A percentile compares a stretch with the other conserved stretches of the same genome.
These are phyloP conservation scores for Ceraclea dissimilis DNA, from an alignment of 2,888 invertebrate species.

Conservation along the genomic window DNA sequence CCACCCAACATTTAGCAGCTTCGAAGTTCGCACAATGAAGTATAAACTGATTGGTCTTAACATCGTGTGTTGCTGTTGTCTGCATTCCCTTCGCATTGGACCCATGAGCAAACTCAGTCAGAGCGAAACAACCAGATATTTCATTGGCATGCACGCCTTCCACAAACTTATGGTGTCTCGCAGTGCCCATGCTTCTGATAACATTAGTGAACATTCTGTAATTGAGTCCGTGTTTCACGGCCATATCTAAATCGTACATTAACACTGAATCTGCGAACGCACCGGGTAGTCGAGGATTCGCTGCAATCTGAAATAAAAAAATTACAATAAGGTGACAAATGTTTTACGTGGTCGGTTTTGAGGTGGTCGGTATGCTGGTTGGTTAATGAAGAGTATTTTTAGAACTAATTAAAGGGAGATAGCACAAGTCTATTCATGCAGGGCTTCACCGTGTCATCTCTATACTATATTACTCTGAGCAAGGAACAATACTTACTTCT, in stretches of 20 bases:
- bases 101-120: slow-evolving; percentile 88
- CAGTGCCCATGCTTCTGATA: slow-evolving; percentile 56
- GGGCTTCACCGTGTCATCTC: neutral
- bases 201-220: slow-evolving; percentile 60
- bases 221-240: slow-evolving; percentile 59
- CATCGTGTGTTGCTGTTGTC: slow-evolving; percentile 76
- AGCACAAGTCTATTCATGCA: no score
- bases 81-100: slow-evolving; percentile 84
- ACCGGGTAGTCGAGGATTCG: slow-evolving; percentile 38
- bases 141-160: slow-evolving; percentile 37
- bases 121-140: slow-evolving; percentile 59
- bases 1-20: slow-evolving; percentile 90
- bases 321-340: neutral
- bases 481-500: slow-evolving; percentile 43
- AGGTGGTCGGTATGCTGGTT: neutral
- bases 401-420: neutral
- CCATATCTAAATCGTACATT: slow-evolving; percentile 53
- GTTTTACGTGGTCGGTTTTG: no score
- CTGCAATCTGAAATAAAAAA: slow-evolving; percentile 2
- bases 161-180: slow-evolving; percentile 51
- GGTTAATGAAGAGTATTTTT: neutral
- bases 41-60: slow-evolving; percentile 65
- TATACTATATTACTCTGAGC: no score
- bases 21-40: slow-evolving; percentile 82
- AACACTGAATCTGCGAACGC: slow-evolving; percentile 49